Base-by-base conservation (phyloP, 2,113 vertebrate species). In the Kryptolebias marmoratus region DNA sequence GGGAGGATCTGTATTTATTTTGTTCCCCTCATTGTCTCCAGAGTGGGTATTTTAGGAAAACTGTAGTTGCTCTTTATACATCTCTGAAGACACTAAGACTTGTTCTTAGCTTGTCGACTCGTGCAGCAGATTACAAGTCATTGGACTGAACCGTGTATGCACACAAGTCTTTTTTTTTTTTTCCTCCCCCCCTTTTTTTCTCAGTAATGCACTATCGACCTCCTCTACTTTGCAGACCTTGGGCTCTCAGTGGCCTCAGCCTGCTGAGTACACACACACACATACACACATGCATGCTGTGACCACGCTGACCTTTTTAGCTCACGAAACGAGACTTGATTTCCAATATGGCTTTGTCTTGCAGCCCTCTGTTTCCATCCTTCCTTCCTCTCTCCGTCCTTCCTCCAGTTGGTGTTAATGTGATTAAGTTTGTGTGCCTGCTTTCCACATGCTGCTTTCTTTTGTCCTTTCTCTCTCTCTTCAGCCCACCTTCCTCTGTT, bases 131-230 rank as follows among this genome's bases (percentile, higher is more conserved):
- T 69, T 71, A 71, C 76, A 86, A 70, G 76, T 48, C 73, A 56
- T 84, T 67, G 80, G 71, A 78, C 65, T 57, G 71, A 69, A 82
- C 66, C 82, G 77, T 77, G 66, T 62, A 32, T 53, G 56, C 69
- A 71, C 64, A 75, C 31, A 55, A 60, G 73, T 42, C 59, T 36
- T 44, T 42, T 18, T 68, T 16, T 58, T 49, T 52, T 59, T 77
- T n/a, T 27, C 16, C 32, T 13, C 53, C 59, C 10, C 10, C 9
- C 10, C 10, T 10, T 42, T 42, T 68, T 50, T 44, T 62, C 82
- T 85, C 68, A 31, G 83, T 90, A 90, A 91, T 90, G 88, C 86
- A 86, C 86, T 90, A 92, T 92, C 89, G 90, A 93, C 91, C 85
- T 85, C 60, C 78, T 78, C 69, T 73, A 64, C 81, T 89, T 75